Evolutionary conservation across 2,113 vertebrate species (phyloP).

Genomic region (Spermophilus dauricus): DNA sequence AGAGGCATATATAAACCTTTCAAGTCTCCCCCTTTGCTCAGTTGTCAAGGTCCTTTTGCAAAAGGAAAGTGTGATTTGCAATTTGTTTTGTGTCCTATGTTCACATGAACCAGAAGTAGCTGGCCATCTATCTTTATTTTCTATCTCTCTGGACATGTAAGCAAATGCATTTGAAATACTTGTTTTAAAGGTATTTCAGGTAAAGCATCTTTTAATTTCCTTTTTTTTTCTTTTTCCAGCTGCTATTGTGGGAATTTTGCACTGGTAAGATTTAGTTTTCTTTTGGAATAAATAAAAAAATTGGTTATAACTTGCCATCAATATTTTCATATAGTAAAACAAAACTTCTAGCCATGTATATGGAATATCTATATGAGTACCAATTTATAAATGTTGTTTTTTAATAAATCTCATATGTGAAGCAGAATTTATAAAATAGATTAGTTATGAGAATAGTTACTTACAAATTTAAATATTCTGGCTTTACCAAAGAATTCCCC

Average conservation of each 20-base stretch:
- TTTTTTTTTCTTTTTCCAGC: conserved; percentile 83
- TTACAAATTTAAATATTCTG: conserved; percentile 39
- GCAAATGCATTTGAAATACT: not conserved
- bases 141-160: not conserved
- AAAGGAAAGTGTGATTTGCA: not conserved
- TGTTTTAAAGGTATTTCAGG: conserved; percentile 18
- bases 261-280: conserved; percentile 88
- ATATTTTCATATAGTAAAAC: not conserved
- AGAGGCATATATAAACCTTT: not conserved
- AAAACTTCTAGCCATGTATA: not conserved
- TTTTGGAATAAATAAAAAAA: conserved; percentile 51
- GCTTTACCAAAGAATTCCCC: not conserved
- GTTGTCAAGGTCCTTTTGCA: too few relatives aligned
- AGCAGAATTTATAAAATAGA: not conserved
- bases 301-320: conserved; percentile 20
- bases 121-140: not conserved
- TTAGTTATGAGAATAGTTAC: not conserved
- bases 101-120: not conserved
- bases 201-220: conserved; percentile 71
- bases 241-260: conserved; percentile 87
- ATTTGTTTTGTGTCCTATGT: not conserved
- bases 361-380: not conserved
- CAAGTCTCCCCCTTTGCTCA: not conserved
- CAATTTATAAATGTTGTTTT: not conserved
- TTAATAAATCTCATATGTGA: not conserved